Evolutionary conservation across 2,888 invertebrate genomes (phyloP), one percentile per base, ranked within the genome.

Genomic region (Cephus spinipes): DNA sequence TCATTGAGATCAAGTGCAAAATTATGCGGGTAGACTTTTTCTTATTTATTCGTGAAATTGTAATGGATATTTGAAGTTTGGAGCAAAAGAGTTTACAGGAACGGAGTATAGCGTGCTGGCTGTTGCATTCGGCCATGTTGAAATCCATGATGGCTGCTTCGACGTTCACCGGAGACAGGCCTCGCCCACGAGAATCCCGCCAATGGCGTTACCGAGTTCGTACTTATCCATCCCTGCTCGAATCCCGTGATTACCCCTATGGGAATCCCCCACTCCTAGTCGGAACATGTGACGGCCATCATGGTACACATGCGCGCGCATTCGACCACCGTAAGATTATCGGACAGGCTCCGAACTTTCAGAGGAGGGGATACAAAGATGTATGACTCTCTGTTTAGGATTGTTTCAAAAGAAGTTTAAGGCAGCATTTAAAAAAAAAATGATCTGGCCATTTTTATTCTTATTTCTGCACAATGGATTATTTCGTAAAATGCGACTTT

Each of bases 71-170:
- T 32, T 32, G 15, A 32, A 30, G 31, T 15, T 71, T 15, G 12
- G 31, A 71, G 71, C 32, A 15, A 32, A 12, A 23, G 71, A 79
- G 76, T 79, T 73, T 78, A 77, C 73, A 75, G 74, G 77, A 77
- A 76, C 79, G 74, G 55, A 77, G 68, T 73, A 68, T 35, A 69
- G 77, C 40, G 40, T 55, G 40, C 23, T 55, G 40, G 23, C 40
- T 23, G 40, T 55, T 55, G 23, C 32, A 71, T 71, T 71, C 87
- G 82, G 89, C 90, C 90, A 90, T 89, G 80, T 85, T 90, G 87
- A 83, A 89, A 89, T 89, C 84, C 90, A 91, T 90, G 88, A 91
- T 91, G 91, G 91, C 91, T 85, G 90, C 87, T 83, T 83, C 84
- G 81, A 83, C 83, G 85, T 85, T 87, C 83, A 85, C 81, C 79